Evolutionary conservation across 53 echinoderm and acorn worm species (phyloP).

Genomic region (Crossaster papposus): DNA sequence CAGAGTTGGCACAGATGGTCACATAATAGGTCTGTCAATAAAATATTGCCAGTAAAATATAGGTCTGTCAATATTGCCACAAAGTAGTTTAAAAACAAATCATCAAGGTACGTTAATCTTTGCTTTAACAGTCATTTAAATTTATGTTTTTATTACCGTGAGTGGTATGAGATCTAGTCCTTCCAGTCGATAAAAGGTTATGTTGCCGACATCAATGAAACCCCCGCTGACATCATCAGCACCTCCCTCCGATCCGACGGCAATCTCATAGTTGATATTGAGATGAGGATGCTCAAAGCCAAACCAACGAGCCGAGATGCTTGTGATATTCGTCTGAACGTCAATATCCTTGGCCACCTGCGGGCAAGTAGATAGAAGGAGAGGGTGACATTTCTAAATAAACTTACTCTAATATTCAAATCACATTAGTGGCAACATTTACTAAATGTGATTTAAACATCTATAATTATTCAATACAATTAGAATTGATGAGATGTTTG

Average conservation of each 20-base stretch:
- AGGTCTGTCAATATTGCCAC: background rate
- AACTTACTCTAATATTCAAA: background rate
- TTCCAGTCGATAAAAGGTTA: background rate
- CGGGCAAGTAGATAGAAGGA: background rate
- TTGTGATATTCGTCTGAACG: constrained; percentile 32
- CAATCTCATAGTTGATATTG: constrained; percentile 51
- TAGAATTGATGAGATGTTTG: too few species aligned
- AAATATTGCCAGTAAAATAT: background rate
- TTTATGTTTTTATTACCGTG: background rate
- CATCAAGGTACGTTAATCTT: background rate
- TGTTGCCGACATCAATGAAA: constrained; percentile 32
- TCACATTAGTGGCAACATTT: background rate
- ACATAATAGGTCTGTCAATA: constrained; percentile 41
- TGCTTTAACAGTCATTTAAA: background rate
- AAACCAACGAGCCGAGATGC: constrained; percentile 44
- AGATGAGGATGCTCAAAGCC: constrained; percentile 69
- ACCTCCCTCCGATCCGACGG: constrained; percentile 23
- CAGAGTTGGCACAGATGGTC: constrained; percentile 45
- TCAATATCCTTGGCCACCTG: constrained; percentile 49
- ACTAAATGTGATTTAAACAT: too few species aligned
- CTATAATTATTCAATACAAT: too few species aligned
- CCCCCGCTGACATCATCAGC: constrained; percentile 37
- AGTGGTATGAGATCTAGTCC: constrained; percentile 28
- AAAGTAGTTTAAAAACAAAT: background rate
- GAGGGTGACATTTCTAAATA: background rate